Conservation (phyloP, 2,797 vertebrate genomes). For the Alectoris magna region DNA sequence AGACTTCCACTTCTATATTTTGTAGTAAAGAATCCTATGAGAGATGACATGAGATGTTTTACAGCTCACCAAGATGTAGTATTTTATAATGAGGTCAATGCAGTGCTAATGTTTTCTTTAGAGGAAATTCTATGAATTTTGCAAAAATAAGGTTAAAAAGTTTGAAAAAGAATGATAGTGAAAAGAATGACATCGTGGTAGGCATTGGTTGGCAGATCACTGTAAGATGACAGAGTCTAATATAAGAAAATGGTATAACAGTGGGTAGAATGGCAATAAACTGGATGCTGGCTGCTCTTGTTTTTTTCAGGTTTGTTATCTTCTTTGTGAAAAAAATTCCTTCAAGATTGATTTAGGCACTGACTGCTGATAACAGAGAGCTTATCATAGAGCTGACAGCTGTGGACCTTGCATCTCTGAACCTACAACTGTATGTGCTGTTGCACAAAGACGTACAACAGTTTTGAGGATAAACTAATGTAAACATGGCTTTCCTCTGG, state of each 20-base stretch:
- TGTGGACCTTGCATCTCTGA: neutral
- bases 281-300: neutral
- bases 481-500: neutral
- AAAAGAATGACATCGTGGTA: neutral
- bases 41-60: neutral
- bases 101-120: neutral
- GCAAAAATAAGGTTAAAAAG: neutral
- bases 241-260: neutral
- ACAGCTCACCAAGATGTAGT: neutral
- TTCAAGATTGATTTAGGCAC: neutral
- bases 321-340: neutral
- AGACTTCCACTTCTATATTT: neutral
- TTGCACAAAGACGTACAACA: neutral
- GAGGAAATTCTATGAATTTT: neutral
- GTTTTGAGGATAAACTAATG: neutral
- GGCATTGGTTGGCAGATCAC: neutral
- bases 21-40: neutral
- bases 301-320: neutral
- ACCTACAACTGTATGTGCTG: rapidly evolving
- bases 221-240: neutral
- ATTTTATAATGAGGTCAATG: neutral
- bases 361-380: neutral
- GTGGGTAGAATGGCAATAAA: neutral
- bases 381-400: neutral
- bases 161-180: neutral